Conservation (phyloP, 2,888 invertebrate genomes). For the Pyrocoelia pectoralis region DNA sequence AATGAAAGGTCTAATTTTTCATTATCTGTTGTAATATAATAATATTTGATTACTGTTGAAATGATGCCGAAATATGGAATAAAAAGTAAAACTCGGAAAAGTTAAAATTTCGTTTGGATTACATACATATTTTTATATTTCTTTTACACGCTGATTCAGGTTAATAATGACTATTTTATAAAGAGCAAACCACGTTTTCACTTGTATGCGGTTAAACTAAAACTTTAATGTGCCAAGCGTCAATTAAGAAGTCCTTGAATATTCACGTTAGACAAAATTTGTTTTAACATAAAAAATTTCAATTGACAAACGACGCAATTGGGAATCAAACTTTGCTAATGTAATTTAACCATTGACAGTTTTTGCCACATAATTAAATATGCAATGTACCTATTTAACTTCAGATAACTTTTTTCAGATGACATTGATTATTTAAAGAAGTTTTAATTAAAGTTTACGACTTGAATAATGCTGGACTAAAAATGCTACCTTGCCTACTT, state of each 20-base stretch:
- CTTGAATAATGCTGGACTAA: too few relatives aligned
- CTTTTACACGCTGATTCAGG: neutral
- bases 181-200: neutral
- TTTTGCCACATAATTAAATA: slow-evolving; percentile 12
- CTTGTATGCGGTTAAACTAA: neutral
- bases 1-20: too few relatives aligned
- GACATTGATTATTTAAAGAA: neutral
- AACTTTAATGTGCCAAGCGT: neutral
- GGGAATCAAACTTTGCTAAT: slow-evolving; percentile 21
- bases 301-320: slow-evolving; percentile 12
- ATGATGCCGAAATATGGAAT: too few relatives aligned
- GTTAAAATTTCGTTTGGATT: too few relatives aligned
- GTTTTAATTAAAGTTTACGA: too few relatives aligned
- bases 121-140: too few relatives aligned
- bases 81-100: too few relatives aligned
- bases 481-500: too few relatives aligned
- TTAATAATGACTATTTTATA: neutral
- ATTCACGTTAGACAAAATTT: slow-evolving; percentile 10
- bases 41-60: too few relatives aligned
- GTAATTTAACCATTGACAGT: slow-evolving; percentile 14
- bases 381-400: neutral
- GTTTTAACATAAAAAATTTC: slow-evolving; percentile 18
- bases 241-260: slow-evolving; percentile 3
- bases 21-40: too few relatives aligned
- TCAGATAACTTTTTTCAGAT: neutral